Evolutionary conservation across 2,888 invertebrate genomes (phyloP).

Genomic region (Andrena haemorrhoa): DNA sequence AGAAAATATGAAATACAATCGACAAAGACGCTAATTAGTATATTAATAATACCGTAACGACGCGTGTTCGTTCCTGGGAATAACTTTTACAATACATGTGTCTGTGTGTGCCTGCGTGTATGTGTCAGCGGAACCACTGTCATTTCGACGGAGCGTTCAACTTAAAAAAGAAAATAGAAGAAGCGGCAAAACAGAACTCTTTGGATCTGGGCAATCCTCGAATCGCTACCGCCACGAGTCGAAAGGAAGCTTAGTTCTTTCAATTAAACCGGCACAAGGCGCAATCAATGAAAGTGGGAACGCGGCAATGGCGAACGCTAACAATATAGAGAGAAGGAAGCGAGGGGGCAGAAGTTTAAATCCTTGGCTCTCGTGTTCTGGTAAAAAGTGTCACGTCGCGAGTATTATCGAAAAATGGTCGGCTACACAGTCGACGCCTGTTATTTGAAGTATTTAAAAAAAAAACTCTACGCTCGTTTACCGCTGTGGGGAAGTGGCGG

Average conservation of each 20-base stretch:
- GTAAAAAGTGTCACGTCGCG: constrained; percentile 40
- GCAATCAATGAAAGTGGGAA: constrained; percentile 17
- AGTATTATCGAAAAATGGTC: constrained; percentile 15
- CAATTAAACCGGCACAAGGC: constrained; percentile 2
- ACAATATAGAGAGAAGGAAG: constrained; percentile 4
- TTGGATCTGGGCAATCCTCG: constrained; percentile 60
- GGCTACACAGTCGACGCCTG: constrained; percentile 12
- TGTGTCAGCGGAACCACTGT: constrained; percentile 37
- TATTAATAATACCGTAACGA: constrained; percentile 63
- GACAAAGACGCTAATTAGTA: constrained; percentile 61
- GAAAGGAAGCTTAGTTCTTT: constrained; percentile 27
- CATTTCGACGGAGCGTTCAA: constrained; percentile 52
- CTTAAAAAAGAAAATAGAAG: constrained; percentile 9
- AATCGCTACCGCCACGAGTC: constrained; percentile 56
- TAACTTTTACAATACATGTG: constrained; percentile 61
- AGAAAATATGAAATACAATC: constrained; percentile 66
- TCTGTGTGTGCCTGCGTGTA: constrained; percentile 11
- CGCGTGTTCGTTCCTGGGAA: constrained; percentile 51
- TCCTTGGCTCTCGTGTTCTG: neutral
- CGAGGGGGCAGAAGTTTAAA: neutral
- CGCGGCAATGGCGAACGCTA: constrained; percentile 29
- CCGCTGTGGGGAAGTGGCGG: neutral
- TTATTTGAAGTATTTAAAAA: constrained; percentile 36
- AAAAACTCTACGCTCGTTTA: constrained; percentile 52
- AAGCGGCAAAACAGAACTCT: constrained; percentile 55